These are phyloP conservation scores for Oryzias javanicus DNA, from an alignment of 2,113 vertebrate species.

Conservation along the genomic window DNA sequence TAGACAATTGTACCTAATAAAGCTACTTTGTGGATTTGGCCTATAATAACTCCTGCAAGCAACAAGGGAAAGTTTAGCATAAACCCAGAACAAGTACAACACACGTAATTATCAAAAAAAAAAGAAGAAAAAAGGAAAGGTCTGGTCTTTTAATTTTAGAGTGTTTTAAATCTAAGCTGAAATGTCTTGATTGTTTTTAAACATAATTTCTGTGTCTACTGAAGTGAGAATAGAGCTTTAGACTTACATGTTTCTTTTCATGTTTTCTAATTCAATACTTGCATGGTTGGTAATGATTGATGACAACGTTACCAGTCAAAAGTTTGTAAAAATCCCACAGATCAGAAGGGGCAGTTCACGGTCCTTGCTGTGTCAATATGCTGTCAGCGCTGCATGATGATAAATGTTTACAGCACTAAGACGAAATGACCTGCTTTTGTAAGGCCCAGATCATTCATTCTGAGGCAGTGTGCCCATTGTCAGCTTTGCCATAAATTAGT, in stretches of 20 bases:
- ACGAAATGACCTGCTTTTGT: slow-evolving; percentile 67
- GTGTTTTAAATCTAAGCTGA: too few relatives aligned
- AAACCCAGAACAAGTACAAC: too few relatives aligned
- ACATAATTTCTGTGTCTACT: too few relatives aligned
- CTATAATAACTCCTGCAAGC: too few relatives aligned
- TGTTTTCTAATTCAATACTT: slow-evolving; percentile 20
- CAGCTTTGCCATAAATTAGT: slow-evolving; percentile 65
- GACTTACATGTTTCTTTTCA: background rate
- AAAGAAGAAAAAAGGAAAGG: too few relatives aligned
- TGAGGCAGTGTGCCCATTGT: slow-evolving; percentile 38
- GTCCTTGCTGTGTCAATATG: slow-evolving; percentile 27
- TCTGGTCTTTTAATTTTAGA: too few relatives aligned
- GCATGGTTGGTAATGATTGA: slow-evolving; percentile 25
- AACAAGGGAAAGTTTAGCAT: too few relatives aligned
- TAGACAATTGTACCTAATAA: too few relatives aligned
- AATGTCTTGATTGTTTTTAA: too few relatives aligned
- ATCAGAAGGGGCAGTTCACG: slow-evolving; percentile 35
- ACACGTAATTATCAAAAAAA: too few relatives aligned
- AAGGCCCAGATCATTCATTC: slow-evolving; percentile 66
- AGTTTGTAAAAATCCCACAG: slow-evolving; percentile 33
- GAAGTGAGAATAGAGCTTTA: background rate
- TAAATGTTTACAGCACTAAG: slow-evolving; percentile 71
- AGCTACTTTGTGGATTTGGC: too few relatives aligned
- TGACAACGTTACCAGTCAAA: slow-evolving; percentile 40
- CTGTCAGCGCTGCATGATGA: slow-evolving; percentile 55